Evolutionary conservation across 2,888 invertebrate species (phyloP).

Genomic region (Acronicta alni): DNA sequence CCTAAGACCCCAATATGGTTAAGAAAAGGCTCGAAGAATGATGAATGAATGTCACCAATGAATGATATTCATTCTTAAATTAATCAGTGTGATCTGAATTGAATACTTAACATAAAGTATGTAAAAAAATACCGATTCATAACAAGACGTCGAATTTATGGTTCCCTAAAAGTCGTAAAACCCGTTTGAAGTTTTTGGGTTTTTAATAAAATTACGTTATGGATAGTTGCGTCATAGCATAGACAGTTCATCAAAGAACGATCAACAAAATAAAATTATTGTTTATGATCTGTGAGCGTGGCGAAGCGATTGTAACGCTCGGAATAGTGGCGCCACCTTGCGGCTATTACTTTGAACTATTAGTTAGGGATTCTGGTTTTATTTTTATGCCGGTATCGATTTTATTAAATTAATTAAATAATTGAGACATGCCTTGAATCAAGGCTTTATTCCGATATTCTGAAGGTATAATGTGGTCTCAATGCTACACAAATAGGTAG

Average conservation of each 20-base stretch:
- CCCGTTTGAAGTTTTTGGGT: conserved; percentile 12
- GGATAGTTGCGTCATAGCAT: conserved; percentile 35
- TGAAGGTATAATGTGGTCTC: neutral
- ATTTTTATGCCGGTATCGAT: conserved; percentile 49
- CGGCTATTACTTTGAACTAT: conserved; percentile 63
- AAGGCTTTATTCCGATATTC: neutral
- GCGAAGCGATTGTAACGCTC: conserved; percentile 66
- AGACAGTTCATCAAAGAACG: conserved; percentile 63
- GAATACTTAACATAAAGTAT: no score
- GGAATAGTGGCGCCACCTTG: conserved; percentile 77
- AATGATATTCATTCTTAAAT: no score
- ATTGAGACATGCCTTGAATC: conserved; percentile 22
- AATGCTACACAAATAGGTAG: no score
- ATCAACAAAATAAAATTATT: conserved; percentile 64
- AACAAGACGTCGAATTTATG: conserved; percentile 44
- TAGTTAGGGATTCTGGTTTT: conserved; percentile 51
- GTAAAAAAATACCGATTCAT: conserved; percentile 27
- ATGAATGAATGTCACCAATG: no score
- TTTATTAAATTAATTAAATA: conserved; percentile 41
- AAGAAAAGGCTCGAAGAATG: no score
- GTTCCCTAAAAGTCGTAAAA: conserved; percentile 31
- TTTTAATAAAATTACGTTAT: conserved; percentile 33
- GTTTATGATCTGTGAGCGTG: conserved; percentile 73
- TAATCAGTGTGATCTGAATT: no score
- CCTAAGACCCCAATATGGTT: no score